Percentiles rank a stretch among this genome's conserved stretches.
These are phyloP conservation scores for Trachops cirrhosus DNA, from an alignment of 2,797 vertebrate genomes.

Conservation along the genomic window DNA sequence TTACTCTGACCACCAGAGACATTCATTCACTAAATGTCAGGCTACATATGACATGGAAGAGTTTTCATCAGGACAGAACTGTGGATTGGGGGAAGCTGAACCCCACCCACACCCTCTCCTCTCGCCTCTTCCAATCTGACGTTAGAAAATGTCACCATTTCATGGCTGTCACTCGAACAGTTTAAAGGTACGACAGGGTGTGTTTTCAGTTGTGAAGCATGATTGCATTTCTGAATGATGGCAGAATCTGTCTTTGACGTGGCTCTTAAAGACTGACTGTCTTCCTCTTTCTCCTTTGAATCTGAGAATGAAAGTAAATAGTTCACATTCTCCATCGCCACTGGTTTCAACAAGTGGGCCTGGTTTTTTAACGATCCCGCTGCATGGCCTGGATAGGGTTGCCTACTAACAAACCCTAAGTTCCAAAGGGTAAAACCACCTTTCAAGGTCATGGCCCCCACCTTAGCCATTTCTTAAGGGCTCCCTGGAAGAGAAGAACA, in stretches of 20 bases:
- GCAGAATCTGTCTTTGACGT: not conserved
- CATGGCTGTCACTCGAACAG: not conserved
- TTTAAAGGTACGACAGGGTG: not conserved
- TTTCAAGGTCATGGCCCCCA: not conserved
- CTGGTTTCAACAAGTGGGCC: not conserved
- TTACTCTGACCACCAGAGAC: constrained; percentile 35
- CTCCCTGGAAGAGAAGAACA: not conserved
- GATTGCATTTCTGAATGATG: not conserved
- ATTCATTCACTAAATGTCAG: not conserved
- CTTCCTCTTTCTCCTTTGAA: not conserved
- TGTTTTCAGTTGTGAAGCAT: not conserved
- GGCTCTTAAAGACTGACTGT: not conserved
- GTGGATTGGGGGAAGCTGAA: not conserved
- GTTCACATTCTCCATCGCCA: not conserved
- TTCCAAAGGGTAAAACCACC: not conserved
- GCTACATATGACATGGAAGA: not conserved
- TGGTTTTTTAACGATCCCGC: not conserved
- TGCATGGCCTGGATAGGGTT: not conserved
- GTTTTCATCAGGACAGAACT: not conserved
- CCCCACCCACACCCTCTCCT: not conserved
- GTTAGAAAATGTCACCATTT: not conserved
- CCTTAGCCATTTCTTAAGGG: not conserved
- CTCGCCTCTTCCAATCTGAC: not conserved
- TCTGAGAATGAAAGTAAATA: not conserved
- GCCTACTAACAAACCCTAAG: not conserved